Evolutionary conservation across 1,140 invertebrate species (phyloP).

Genomic region (Zaprionus taronus): DNA sequence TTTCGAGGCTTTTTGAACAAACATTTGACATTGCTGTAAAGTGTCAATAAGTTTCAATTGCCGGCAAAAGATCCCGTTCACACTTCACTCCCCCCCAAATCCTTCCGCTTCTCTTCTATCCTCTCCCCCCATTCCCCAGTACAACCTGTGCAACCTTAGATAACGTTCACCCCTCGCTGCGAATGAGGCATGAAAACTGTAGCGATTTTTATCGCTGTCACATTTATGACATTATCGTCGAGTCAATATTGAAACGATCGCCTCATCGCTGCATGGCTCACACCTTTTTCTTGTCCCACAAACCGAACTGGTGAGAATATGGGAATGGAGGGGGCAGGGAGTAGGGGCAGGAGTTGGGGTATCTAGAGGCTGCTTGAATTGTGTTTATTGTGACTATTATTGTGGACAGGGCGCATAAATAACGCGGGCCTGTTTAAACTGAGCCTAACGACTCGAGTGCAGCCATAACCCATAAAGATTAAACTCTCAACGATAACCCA

Average conservation of each 20-base stretch:
- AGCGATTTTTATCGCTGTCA: slow-evolving; percentile 81
- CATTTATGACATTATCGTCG: slow-evolving; percentile 79
- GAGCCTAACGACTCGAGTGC: slow-evolving; percentile 76
- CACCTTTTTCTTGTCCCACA: slow-evolving; percentile 39
- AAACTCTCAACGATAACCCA: slow-evolving; percentile 67
- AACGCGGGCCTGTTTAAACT: slow-evolving; percentile 63
- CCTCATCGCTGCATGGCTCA: slow-evolving; percentile 55
- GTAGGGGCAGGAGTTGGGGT: not conserved
- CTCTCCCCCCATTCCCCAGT: not conserved
- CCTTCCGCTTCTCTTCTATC: not conserved
- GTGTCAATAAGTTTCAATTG: slow-evolving; percentile 60
- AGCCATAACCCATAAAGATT: slow-evolving; percentile 76
- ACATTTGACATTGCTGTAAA: slow-evolving; percentile 70
- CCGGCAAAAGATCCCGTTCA: not conserved
- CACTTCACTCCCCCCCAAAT: not conserved
- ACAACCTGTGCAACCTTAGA: slow-evolving; percentile 54
- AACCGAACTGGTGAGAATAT: not conserved
- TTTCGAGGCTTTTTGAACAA: slow-evolving; percentile 55
- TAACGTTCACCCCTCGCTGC: slow-evolving; percentile 8
- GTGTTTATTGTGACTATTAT: slow-evolving; percentile 75
- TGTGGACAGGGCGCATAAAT: slow-evolving; percentile 72
- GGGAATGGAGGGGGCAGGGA: not conserved
- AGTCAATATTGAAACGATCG: slow-evolving; percentile 72
- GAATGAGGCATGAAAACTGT: slow-evolving; percentile 47
- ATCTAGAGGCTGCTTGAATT: slow-evolving; percentile 35